These are phyloP conservation scores for Conus ventricosus DNA, from an alignment of 1,140 invertebrate species.

Conservation along the genomic window DNA sequence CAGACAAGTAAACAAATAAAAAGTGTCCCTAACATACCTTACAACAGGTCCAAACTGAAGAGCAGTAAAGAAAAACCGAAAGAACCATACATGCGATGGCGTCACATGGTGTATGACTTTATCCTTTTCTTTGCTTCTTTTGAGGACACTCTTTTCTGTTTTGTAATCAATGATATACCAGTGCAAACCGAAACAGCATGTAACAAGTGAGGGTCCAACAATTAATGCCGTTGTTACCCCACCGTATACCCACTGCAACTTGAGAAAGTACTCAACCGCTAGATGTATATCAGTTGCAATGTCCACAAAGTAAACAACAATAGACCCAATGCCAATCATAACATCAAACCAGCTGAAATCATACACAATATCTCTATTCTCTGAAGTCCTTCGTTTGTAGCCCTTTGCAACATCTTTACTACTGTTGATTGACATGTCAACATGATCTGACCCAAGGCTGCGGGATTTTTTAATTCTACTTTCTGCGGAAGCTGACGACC, in stretches of 20 bases:
- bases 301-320: slow-evolving; percentile 52
- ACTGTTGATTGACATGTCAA: slow-evolving; percentile 25
- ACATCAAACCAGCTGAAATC: slow-evolving; percentile 70
- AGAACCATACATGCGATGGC: slow-evolving; percentile 52
- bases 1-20: too few relatives aligned
- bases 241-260: slow-evolving; percentile 46
- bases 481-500: background rate
- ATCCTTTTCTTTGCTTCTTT: slow-evolving; percentile 23
- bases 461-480: background rate
- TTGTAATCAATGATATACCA: slow-evolving; percentile 62
- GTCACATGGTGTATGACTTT: slow-evolving; percentile 26
- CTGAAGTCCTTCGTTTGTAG: slow-evolving; percentile 8
- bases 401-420: slow-evolving; percentile 26
- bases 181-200: slow-evolving; percentile 51
- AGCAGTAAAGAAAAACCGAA: slow-evolving; percentile 56
- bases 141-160: slow-evolving; percentile 39
- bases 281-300: slow-evolving; percentile 58
- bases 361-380: slow-evolving; percentile 24
- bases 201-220: slow-evolving; percentile 52
- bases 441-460: slow-evolving; percentile 21
- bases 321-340: slow-evolving; percentile 44
- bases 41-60: slow-evolving; percentile 61
- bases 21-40: slow-evolving; percentile 45
- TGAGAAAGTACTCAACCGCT: slow-evolving; percentile 53
- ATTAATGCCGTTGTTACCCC: slow-evolving; percentile 53